phyloP scores from a whole-genome alignment of 2,113 vertebrate genomes.

The Cyanistes caeruleus region DNA sequence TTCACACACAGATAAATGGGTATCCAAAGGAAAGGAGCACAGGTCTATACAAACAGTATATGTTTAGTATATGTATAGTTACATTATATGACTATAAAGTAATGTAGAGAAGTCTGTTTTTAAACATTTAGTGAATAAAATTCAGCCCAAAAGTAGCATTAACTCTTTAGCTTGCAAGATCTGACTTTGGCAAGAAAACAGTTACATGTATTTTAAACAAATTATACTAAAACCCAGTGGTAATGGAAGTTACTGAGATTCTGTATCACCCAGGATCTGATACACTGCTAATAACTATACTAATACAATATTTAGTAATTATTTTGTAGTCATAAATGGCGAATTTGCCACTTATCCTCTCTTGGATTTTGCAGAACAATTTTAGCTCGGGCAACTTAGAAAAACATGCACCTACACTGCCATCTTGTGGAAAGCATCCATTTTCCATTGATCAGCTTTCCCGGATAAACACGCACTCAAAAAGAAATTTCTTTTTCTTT shows the following conservation, averaged over 20 bases:
- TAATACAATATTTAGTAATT: not conserved
- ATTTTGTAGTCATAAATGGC: not conserved
- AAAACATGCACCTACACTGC: not conserved
- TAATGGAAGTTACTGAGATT: not conserved
- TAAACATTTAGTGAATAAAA: not conserved
- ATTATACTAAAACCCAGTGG: rapidly evolving
- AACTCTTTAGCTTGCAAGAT: not conserved
- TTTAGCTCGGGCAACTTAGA: not conserved
- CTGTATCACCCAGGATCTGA: not conserved
- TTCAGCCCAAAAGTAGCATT: not conserved
- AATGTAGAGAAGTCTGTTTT: not conserved
- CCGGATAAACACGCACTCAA: not conserved
- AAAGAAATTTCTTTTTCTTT: not conserved
- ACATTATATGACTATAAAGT: not conserved
- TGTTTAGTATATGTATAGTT: no score
- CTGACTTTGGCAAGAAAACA: not conserved
- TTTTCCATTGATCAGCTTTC: not conserved
- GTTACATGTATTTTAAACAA: not conserved
- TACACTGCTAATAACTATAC: not conserved
- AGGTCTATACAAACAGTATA: no score
- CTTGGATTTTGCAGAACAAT: not conserved
- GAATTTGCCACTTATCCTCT: not conserved
- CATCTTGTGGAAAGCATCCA: constrained; percentile 13
- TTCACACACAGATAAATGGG: rapidly evolving
- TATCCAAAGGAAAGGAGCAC: not conserved